These are phyloP conservation scores for Odocoileus hemionus DNA, from an alignment of 2,113 vertebrate species.

Conservation along the genomic window DNA sequence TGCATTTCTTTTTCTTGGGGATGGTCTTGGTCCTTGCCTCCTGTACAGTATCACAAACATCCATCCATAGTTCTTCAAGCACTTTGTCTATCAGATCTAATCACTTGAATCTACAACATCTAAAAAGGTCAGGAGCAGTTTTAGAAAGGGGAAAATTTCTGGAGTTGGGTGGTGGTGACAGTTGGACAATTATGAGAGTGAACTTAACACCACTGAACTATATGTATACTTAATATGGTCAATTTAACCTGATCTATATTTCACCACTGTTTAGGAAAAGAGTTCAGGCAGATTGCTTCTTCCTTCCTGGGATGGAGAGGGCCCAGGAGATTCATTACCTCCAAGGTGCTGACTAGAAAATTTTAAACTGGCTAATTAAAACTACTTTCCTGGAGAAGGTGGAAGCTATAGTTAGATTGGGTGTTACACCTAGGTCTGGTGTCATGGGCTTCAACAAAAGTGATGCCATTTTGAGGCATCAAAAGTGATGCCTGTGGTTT, in stretches of 20 bases:
- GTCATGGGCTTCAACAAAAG: neutral
- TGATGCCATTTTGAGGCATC: neutral
- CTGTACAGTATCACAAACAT: neutral
- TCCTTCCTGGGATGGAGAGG: neutral
- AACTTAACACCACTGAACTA: neutral
- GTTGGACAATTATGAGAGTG: neutral
- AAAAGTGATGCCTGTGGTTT: neutral
- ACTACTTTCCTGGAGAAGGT: neutral
- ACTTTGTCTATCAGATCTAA: neutral
- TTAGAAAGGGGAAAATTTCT: neutral
- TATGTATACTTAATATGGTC: neutral
- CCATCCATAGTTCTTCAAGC: neutral
- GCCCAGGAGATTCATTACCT: neutral
- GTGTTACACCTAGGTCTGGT: neutral
- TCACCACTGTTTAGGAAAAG: neutral
- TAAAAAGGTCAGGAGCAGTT: neutral
- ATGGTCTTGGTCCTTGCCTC: neutral
- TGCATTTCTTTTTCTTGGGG: neutral
- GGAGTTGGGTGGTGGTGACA: neutral
- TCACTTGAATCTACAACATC: neutral
- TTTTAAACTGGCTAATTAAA: neutral
- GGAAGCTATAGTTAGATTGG: neutral
- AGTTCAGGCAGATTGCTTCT: neutral
- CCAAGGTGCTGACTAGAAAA: neutral
- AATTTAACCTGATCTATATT: neutral